Conservation (phyloP, 2,888 invertebrate genomes). For the Unio pictorum region DNA sequence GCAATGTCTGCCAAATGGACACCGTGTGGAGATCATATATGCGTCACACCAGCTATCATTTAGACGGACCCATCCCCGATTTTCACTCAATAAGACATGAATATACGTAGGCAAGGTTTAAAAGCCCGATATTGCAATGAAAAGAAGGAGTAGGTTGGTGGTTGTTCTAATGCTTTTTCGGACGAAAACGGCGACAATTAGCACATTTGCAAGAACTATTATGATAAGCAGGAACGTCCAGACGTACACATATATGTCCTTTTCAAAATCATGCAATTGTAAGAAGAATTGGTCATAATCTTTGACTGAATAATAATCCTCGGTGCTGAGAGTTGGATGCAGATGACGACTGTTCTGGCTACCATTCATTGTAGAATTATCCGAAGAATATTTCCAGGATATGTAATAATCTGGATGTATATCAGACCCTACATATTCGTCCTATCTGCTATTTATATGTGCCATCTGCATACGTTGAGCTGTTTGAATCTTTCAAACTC, state of each 20-base stretch:
- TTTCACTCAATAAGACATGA: not conserved
- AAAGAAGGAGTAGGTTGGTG: constrained; percentile 16
- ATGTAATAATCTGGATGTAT: too few relatives aligned
- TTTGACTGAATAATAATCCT: too few relatives aligned
- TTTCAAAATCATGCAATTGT: not conserved
- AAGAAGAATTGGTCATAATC: not conserved
- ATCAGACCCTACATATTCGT: too few relatives aligned
- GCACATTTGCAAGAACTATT: constrained; percentile 12
- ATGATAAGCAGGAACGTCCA: constrained; percentile 9
- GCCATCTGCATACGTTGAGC: too few relatives aligned
- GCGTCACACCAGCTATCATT: constrained; percentile 13
- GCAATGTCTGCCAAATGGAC: constrained; percentile 36
- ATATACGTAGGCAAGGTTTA: constrained; percentile 16
- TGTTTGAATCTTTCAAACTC: too few relatives aligned
- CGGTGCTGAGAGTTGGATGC: too few relatives aligned
- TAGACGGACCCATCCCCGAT: too few relatives aligned
- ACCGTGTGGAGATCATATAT: constrained; percentile 23
- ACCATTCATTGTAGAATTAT: too few relatives aligned
- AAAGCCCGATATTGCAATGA: constrained; percentile 16
- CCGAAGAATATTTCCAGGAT: too few relatives aligned
- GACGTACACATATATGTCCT: constrained; percentile 1
- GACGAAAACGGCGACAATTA: constrained; percentile 17
- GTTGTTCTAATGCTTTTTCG: constrained; percentile 12
- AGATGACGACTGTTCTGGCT: too few relatives aligned
- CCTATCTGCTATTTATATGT: too few relatives aligned